These are phyloP conservation scores for Chaetura pelagica DNA, from an alignment of 2,113 vertebrate genomes.

Conservation along the genomic window DNA sequence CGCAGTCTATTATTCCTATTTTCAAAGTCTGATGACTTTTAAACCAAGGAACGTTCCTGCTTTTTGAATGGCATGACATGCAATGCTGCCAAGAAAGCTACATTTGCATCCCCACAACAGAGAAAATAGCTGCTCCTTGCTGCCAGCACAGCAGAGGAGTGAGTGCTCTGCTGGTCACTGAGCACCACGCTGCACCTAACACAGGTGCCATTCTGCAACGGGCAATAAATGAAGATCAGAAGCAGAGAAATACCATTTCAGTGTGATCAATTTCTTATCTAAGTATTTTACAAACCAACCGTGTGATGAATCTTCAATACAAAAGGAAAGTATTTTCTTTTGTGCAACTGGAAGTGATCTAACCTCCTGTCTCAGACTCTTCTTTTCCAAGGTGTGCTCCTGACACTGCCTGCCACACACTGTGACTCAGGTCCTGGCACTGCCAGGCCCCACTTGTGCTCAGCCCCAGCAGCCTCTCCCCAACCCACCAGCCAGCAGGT, in stretches of 20 bases:
- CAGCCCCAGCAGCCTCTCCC: not conserved
- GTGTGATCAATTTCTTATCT: accelerated
- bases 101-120: not conserved
- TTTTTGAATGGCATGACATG: not conserved
- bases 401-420: not conserved
- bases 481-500: accelerated
- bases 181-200: accelerated
- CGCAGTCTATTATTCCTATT: not conserved
- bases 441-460: not conserved
- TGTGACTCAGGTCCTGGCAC: not conserved
- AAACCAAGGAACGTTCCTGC: not conserved
- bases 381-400: accelerated
- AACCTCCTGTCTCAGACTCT: not conserved
- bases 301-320: accelerated
- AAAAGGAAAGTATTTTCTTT: not conserved
- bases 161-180: not conserved
- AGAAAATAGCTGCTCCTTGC: not conserved
- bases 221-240: accelerated
- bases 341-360: not conserved
- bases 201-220: not conserved
- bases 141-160: not conserved
- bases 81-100: not conserved
- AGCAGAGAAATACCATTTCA: not conserved
- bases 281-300: not conserved
- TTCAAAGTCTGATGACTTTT: not conserved